Evolutionary conservation across 64 coral and sea anemone genomes (phyloP), one percentile per base, ranked within the genome.

Genomic region (Actinia equina): DNA sequence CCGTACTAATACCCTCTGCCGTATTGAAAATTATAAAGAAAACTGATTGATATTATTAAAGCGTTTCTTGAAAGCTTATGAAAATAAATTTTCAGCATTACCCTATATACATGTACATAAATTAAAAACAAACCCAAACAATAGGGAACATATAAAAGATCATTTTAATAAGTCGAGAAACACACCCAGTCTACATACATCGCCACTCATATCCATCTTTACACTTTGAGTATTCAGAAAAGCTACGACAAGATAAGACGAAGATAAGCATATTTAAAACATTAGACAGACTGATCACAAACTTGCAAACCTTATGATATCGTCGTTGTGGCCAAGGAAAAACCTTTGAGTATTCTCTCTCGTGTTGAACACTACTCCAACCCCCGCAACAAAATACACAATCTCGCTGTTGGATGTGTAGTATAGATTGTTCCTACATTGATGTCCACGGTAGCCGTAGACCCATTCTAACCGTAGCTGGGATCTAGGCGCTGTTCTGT

Each of bases 361-460:
- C 23, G 89, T 86, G 77, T 90, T 95, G 86, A 86, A 95, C 91
- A 99, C 93, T 18, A 99, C 90, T 43, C 97, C 97, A 52, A 99
- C 97, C n/a, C 97, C 97, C 82, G 97, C 97, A 25, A 95, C 97
- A 88, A 99, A 99, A 90, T 99, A 99, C 45, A 99, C 97, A 23
- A 95, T 88, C 22, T 95, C 97, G 59, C 95, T 99, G 45, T 87
- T 77, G 12, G 88, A 76, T 0, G 93, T 95, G 63, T 95, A 99
- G 83, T 91, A 99, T 17, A 99, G 86, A 86, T 99, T 99, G 83
- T 99, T 99, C n/a, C 97, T 46, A 77, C 97, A 99, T 23, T 99
- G 97, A 59, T 99, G 97, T 83, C 97, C 97, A 11, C 97, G 84
- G 76, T 99, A 99, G 71, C 97, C 97, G 60, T 99, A 99, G 14